These are phyloP conservation scores for Lochmaea crataegi DNA, from an alignment of 2,888 invertebrate genomes.

Conservation along the genomic window DNA sequence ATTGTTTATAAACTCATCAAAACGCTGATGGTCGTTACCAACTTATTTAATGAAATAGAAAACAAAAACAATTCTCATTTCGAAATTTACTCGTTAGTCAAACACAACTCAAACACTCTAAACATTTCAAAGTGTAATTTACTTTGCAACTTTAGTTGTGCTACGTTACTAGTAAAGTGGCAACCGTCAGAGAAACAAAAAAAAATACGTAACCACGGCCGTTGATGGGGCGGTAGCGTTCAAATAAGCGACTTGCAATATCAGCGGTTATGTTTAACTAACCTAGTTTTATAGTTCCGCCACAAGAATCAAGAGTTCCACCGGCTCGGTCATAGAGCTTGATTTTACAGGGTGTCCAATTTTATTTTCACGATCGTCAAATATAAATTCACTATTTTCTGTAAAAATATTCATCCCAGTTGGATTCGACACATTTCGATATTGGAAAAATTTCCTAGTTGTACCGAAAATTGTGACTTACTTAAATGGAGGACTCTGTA, in stretches of 20 bases:
- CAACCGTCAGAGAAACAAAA: slow-evolving; percentile 12
- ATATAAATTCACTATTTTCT: no score
- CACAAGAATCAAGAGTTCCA: slow-evolving; percentile 30
- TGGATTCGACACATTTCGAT: no score
- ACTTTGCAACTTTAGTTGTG: background rate
- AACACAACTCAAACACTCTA: background rate
- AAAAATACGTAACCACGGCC: background rate
- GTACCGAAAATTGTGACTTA: no score
- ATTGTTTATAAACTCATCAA: background rate
- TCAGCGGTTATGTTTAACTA: slow-evolving; percentile 37
- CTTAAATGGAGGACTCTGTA: no score
- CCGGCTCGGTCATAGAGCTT: slow-evolving; percentile 16
- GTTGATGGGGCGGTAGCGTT: slow-evolving; percentile 14
- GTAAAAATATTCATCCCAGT: no score
- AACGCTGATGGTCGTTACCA: background rate
- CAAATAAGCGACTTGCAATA: slow-evolving; percentile 30
- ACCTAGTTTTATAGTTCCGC: slow-evolving; percentile 34
- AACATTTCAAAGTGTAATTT: slow-evolving; percentile 5
- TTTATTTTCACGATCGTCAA: no score
- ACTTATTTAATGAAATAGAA: background rate
- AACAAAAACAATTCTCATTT: background rate
- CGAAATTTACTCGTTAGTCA: background rate
- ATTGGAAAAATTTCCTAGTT: no score
- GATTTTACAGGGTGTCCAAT: background rate
- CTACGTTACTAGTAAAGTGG: slow-evolving; percentile 4